Percentiles rank a stretch among this genome's conserved stretches.
Evolutionary conservation across 53 echinoderm and acorn worm species (phyloP).

Genomic region (Echinometra lucunter): DNA sequence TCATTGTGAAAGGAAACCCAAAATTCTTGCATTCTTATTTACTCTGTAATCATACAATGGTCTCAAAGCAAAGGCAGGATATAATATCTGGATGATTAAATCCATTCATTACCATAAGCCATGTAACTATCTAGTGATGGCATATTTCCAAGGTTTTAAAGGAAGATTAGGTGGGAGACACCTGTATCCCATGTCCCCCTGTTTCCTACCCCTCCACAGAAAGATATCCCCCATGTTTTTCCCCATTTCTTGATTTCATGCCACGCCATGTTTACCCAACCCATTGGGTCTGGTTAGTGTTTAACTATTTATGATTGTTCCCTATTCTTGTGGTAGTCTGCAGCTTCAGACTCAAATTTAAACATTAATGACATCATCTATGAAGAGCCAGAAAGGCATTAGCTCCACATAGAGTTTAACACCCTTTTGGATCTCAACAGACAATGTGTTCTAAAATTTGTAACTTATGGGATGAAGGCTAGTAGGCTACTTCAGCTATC

Average conservation of each 20-base stretch:
- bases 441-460: too few species aligned
- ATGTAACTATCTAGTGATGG: too few species aligned
- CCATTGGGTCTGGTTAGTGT: conserved; percentile 64
- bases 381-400: too few species aligned
- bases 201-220: neutral
- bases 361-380: too few species aligned
- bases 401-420: too few species aligned
- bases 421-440: too few species aligned
- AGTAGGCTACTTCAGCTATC: neutral
- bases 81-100: neutral
- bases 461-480: too few species aligned
- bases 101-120: neutral
- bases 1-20: too few species aligned
- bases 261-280: conserved; percentile 67
- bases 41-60: neutral
- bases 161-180: neutral
- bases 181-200: neutral
- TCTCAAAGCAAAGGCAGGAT: neutral
- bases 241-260: conserved; percentile 19
- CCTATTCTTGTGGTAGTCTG: conserved; percentile 27
- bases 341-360: neutral
- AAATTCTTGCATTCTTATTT: too few species aligned
- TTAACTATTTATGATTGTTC: conserved; percentile 74
- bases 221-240: conserved; percentile 6
- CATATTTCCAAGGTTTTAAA: neutral